Evolutionary conservation across 2,113 vertebrate genomes (phyloP), one percentile per base, ranked within the genome.

Genomic region (Mastomys coucha): DNA sequence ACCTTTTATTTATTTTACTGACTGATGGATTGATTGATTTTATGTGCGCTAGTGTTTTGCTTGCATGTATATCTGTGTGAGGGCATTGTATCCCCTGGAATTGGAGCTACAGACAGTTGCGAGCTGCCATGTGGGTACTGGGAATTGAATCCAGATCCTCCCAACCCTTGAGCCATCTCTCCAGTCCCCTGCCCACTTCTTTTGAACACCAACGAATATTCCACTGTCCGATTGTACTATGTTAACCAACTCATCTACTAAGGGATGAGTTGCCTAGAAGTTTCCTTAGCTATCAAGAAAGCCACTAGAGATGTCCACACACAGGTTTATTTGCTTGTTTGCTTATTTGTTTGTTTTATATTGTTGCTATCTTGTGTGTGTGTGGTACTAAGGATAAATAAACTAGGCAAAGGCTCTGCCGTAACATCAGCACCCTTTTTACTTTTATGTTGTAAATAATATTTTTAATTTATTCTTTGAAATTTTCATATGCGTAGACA

Each of bases 241-340:
- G 3, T 67, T 86, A 81, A 31, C 53, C 5, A 14, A 53, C 9
- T 89, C 9, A 45, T 77, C 22, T 67, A 26, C 60, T 7, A 53
- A 87, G 26, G n/a, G 10, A 12, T 24, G 53, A 16, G 53, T 56
- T n/a, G 20, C 53, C 84, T 89, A 10, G 22, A 81, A 39, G 5
- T 91, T 49, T 86, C 19, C n/a, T 49, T 39, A 77, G 3, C 77
- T 72, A 91, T 17, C 3, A 84, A 42, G 58, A 87, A 95, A 97
- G 45, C 22, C 60, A 20, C 60, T 72, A 9, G 63, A 42, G 67
- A 89, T 33, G 56, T 22, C 42, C 53, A 75, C 70, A 60, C 53
- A 6, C 45, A 69, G 12, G 42, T 5, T 45, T 19, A 20, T 26
- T 58, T 17, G 28, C 7, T 65, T 77, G 8, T 33, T 80, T 58